phyloP scores from a whole-genome alignment of 2,113 vertebrate genomes.

The Cercopithecus mona region DNA sequence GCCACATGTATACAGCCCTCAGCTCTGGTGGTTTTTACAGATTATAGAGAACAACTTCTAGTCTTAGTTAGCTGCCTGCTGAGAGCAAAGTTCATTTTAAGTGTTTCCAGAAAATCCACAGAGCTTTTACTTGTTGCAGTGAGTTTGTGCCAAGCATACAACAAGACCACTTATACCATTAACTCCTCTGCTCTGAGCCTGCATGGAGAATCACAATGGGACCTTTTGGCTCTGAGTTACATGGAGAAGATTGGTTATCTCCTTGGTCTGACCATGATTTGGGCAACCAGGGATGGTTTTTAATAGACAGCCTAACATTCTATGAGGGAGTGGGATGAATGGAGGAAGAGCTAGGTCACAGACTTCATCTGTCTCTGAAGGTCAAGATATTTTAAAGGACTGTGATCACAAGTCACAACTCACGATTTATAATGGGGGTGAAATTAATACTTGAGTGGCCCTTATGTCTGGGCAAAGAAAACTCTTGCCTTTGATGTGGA shows the following conservation, averaged over 20 bases:
- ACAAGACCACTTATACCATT: neutral
- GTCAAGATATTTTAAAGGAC: neutral
- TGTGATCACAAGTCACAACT: neutral
- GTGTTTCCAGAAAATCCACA: neutral
- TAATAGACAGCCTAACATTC: neutral
- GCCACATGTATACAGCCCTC: neutral
- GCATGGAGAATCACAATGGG: neutral
- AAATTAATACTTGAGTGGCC: neutral
- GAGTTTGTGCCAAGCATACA: neutral
- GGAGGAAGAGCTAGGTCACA: neutral
- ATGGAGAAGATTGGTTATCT: neutral
- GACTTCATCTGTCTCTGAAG: neutral
- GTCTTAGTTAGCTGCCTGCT: neutral
- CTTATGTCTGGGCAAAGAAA: neutral
- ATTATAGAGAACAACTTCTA: neutral
- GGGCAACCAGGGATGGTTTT: neutral
- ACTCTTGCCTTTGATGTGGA: neutral
- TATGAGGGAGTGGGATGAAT: neutral
- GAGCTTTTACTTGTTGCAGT: conserved; percentile 3
- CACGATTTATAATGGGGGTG: neutral
- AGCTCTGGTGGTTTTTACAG: neutral
- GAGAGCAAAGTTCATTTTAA: neutral
- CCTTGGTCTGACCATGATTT: neutral
- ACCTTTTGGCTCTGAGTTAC: neutral
- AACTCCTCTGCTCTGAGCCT: neutral